phyloP scores from a whole-genome alignment of 2,888 invertebrate genomes.

The Agrotis puta region DNA sequence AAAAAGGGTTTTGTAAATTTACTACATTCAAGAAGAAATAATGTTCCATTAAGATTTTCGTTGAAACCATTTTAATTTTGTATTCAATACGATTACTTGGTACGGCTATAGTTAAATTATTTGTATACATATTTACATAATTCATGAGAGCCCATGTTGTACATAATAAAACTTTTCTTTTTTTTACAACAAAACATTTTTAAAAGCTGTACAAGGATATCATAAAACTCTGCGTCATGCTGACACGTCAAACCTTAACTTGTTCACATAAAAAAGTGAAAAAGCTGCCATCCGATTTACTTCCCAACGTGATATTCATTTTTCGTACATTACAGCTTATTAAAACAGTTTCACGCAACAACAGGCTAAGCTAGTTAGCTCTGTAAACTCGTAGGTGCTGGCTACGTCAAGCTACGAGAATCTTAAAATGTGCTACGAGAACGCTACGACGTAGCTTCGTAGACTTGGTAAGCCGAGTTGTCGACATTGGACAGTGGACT shows the following conservation, averaged over 20 bases:
- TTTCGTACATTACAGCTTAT: conserved; percentile 32
- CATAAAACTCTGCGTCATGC: conserved; percentile 23
- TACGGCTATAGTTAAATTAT: background rate
- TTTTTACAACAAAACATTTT: background rate
- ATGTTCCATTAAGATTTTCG: background rate
- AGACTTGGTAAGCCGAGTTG: conserved; percentile 53
- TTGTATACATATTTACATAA: background rate
- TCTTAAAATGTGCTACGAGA: conserved; percentile 48
- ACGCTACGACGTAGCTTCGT: conserved; percentile 60
- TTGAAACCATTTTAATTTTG: background rate
- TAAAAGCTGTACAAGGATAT: background rate
- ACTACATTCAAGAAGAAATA: background rate
- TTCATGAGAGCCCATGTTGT: background rate
- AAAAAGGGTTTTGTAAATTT: background rate
- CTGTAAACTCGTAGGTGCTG: conserved; percentile 11
- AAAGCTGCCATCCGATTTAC: conserved; percentile 17
- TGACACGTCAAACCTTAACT: conserved; percentile 32
- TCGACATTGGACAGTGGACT: conserved; percentile 47
- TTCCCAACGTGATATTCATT: conserved; percentile 33
- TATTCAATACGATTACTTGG: background rate
- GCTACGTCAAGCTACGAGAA: conserved; percentile 33
- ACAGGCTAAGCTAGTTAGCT: conserved; percentile 36
- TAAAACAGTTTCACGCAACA: conserved; percentile 42
- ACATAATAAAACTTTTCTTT: background rate
- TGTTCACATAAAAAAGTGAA: conserved; percentile 34